Evolutionary conservation across 2,888 invertebrate genomes (phyloP).

Genomic region (Lithophane ornitopus): DNA sequence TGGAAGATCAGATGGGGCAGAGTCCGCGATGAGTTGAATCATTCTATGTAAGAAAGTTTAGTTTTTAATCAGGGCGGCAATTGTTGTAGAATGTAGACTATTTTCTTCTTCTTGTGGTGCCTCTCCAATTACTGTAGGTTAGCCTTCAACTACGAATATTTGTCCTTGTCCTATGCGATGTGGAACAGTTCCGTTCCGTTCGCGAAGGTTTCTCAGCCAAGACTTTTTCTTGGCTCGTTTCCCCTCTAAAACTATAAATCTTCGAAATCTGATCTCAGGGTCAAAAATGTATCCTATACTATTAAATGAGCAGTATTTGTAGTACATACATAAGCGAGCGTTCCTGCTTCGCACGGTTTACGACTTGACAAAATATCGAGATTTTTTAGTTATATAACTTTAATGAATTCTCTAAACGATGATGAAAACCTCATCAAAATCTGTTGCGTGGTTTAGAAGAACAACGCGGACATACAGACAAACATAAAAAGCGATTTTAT

Average conservation of each 20-base stretch:
- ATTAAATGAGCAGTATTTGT: too few species aligned
- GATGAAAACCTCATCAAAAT: too few species aligned
- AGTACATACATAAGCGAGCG: too few species aligned
- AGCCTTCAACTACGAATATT: not conserved
- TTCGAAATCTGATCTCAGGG: not conserved
- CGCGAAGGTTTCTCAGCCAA: not conserved
- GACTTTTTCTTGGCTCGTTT: not conserved
- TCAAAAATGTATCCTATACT: not conserved
- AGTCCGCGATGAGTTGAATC: slow-evolving; percentile 79
- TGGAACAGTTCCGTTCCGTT: not conserved
- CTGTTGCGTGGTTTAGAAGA: too few species aligned
- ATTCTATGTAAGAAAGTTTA: slow-evolving; percentile 75
- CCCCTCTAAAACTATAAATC: not conserved
- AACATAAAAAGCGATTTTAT: too few species aligned
- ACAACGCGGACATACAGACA: too few species aligned
- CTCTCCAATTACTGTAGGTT: not conserved
- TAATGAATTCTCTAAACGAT: too few species aligned
- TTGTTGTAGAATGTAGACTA: not conserved
- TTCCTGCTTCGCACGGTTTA: too few species aligned
- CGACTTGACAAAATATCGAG: too few species aligned
- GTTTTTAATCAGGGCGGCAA: not conserved
- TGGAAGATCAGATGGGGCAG: slow-evolving; percentile 85
- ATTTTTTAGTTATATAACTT: too few species aligned
- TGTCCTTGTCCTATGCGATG: not conserved
- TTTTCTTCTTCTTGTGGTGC: not conserved